Evolutionary conservation across 2,888 invertebrate species (phyloP), one percentile per base, ranked within the genome.

Genomic region (Drosophila kanekoi): DNA sequence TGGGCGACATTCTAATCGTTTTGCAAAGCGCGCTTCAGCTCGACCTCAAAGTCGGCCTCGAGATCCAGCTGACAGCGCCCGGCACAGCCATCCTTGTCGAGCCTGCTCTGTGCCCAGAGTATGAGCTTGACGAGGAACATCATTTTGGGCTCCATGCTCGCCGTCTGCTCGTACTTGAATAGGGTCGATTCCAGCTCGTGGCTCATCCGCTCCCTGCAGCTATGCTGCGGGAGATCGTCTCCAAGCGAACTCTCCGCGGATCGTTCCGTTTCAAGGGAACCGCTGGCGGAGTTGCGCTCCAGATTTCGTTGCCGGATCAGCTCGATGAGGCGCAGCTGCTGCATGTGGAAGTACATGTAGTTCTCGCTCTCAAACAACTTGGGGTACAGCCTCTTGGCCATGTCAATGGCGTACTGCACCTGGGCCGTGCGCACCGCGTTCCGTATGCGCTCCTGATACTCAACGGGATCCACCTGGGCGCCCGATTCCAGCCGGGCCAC

Each of bases 291-390:
- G 28, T 8, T 56, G 33, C 61, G 40, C 6, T 56, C 38, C 16
- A 65, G 18, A 14, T 80, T 69, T 4, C 84, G 53, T 35, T 74
- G 58, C 1, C 72, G 72, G 3, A 83, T 69, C 13, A 89, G 38
- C n/a, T 83, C 83, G 23, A 83, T 67, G 1, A 83, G 69, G 0
- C 70, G 85, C 61, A 83, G 28, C 44, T 83, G 83, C 37, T 83
- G 83, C 83, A 83, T 83, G 64, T 83, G 83, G 32, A 83, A 83
- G 48, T 87, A 83, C 59, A 83, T 84, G 35, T 87, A 89, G 41
- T 87, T 83, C n/a, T 83, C 85, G 48, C 72, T 67, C 45, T 77
- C 81, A 4, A 71, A 84, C 9, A 84, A 35, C 13, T 49, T 68
- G 0, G 70, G 64, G 47, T 87, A 87, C 0, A 83, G 23, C 23